A percentile compares a stretch with the other conserved stretches of the same genome.
Conservation (phyloP, 2,888 invertebrate genomes). For the Andrena bucephala region DNA sequence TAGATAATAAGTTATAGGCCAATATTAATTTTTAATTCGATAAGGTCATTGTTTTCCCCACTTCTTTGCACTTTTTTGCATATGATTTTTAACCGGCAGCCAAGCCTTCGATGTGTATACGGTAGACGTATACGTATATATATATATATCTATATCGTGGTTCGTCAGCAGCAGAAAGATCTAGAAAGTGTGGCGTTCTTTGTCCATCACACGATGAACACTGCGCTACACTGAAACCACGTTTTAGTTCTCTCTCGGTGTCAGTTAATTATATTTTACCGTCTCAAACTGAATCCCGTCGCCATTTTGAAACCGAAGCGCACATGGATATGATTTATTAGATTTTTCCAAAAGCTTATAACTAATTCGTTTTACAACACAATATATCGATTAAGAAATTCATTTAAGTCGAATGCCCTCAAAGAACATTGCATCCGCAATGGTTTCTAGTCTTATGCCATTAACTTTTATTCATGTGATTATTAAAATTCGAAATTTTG, state of each 20-base stretch:
- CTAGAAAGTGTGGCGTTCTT: conserved; percentile 62
- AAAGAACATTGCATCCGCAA: not conserved
- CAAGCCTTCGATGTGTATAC: conserved; percentile 10
- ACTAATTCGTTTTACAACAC: not conserved
- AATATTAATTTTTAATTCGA: not conserved
- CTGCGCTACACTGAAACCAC: conserved; percentile 23
- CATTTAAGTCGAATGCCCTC: not conserved
- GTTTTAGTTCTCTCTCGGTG: conserved; percentile 48
- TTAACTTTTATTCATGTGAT: not conserved
- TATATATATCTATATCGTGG: conserved; percentile 1
- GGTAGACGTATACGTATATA: not conserved
- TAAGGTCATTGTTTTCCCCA: conserved; percentile 5
- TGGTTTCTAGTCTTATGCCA: not conserved
- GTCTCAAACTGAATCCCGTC: conserved; percentile 45
- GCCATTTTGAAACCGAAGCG: conserved; percentile 71
- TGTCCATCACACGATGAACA: conserved; percentile 45
- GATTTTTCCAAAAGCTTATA: conserved; percentile 16
- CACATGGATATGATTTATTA: conserved; percentile 62
- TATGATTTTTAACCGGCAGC: conserved; percentile 35
- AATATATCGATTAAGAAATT: not conserved
- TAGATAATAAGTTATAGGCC: not conserved
- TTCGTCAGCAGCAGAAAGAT: conserved; percentile 48
- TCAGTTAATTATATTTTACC: conserved; percentile 60
- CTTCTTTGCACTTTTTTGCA: conserved; percentile 13
- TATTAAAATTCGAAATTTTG: conserved; percentile 28